Evolutionary conservation across 2,888 invertebrate species (phyloP).

Genomic region (Sycophila texana): DNA sequence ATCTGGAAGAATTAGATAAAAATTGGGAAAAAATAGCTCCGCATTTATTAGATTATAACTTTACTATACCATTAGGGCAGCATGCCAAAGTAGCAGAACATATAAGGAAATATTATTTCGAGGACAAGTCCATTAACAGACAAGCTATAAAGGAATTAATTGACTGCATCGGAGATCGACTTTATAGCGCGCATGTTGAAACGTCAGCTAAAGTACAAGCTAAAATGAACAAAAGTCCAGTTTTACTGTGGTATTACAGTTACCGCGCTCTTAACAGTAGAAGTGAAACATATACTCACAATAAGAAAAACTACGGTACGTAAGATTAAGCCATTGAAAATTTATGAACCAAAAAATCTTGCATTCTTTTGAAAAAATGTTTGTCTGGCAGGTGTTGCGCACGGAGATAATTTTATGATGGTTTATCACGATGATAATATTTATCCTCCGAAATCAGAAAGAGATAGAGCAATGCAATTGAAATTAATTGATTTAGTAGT

Average conservation of each 20-base stretch:
- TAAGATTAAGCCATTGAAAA: constrained; percentile 44
- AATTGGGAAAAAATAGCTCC: constrained; percentile 75
- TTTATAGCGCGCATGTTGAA: constrained; percentile 79
- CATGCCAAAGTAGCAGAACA: constrained; percentile 75
- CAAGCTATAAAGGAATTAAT: constrained; percentile 67
- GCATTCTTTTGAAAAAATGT: neutral
- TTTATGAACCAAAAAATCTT: neutral
- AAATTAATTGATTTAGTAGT: constrained; percentile 77
- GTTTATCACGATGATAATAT: constrained; percentile 80
- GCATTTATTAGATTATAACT: constrained; percentile 79
- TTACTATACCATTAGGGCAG: constrained; percentile 75
- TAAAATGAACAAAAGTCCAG: constrained; percentile 76
- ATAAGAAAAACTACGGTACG: constrained; percentile 78
- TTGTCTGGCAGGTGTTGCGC: constrained; percentile 6
- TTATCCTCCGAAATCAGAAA: constrained; percentile 67
- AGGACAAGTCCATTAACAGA: constrained; percentile 74
- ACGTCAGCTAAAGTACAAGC: constrained; percentile 79
- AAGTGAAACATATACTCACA: neutral
- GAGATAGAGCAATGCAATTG: constrained; percentile 77
- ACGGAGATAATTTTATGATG: constrained; percentile 68
- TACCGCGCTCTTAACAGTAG: constrained; percentile 74
- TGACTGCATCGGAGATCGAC: constrained; percentile 81
- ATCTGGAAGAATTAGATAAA: constrained; percentile 18
- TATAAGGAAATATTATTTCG: constrained; percentile 78
- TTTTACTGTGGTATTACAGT: constrained; percentile 80